phyloP scores from a whole-genome alignment of 2,888 invertebrate genomes.

The Morpho deidamia region DNA sequence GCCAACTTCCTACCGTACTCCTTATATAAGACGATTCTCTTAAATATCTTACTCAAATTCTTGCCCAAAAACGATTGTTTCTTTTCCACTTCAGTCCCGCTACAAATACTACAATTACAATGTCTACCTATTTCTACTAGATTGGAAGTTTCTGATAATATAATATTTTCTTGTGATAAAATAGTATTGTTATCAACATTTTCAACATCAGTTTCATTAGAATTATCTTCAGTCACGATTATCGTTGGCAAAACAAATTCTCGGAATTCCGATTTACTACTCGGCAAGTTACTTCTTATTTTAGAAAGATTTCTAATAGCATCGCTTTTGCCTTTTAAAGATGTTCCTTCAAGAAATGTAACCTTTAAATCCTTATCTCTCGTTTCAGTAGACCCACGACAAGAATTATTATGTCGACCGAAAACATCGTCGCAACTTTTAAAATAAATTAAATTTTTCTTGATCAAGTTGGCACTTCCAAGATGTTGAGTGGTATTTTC shows the following conservation, averaged over 20 bases:
- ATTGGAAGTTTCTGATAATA: conserved; percentile 45
- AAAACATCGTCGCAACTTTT: conserved; percentile 50
- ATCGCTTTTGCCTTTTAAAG: conserved; percentile 21
- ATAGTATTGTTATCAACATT: conserved; percentile 28
- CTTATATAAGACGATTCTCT: conserved; percentile 45
- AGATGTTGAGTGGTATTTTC: conserved; percentile 35
- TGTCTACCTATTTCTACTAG: conserved; percentile 48
- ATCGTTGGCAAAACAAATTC: conserved; percentile 34
- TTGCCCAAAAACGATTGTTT: conserved; percentile 43
- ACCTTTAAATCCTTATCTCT: conserved; percentile 19
- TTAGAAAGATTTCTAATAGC: conserved; percentile 31
- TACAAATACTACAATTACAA: conserved; percentile 69
- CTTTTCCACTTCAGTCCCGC: conserved; percentile 37
- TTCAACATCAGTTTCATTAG: conserved; percentile 21
- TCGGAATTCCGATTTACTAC: conserved; percentile 18
- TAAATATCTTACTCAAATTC: conserved; percentile 47
- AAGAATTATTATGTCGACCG: conserved; percentile 14
- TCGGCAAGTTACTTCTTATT: conserved; percentile 33
- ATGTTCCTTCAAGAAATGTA: conserved; percentile 26
- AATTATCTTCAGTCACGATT: conserved; percentile 33
- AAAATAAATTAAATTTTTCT: conserved; percentile 38
- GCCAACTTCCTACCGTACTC: conserved; percentile 47
- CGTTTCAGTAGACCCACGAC: conserved; percentile 20
- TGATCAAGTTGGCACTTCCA: conserved; percentile 45
- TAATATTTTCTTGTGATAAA: conserved; percentile 11